Percentiles rank a stretch among this genome's conserved stretches.
phyloP scores from a whole-genome alignment of 2,113 vertebrate genomes.

The Kryptolebias marmoratus region DNA sequence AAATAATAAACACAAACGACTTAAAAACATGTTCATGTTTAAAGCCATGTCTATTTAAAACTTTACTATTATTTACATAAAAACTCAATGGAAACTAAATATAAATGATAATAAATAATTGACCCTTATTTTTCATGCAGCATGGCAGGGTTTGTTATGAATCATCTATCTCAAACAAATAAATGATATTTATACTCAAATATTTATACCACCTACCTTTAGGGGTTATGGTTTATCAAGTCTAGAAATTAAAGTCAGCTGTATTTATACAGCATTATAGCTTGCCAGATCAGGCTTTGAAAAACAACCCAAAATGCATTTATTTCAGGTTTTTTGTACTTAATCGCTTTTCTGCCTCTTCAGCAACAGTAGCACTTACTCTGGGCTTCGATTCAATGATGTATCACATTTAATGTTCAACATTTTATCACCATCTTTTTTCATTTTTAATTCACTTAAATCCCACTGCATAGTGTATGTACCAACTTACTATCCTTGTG shows the following conservation, averaged over 20 bases:
- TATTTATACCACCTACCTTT: slow-evolving; percentile 32
- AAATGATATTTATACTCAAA: slow-evolving; percentile 1
- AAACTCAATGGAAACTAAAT: slow-evolving; percentile 24
- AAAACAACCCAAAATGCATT: slow-evolving; percentile 24
- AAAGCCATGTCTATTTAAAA: too few species aligned
- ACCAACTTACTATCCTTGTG: not conserved
- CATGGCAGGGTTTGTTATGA: slow-evolving; percentile 13
- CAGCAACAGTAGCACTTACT: slow-evolving; percentile 30
- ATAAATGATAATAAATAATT: slow-evolving; percentile 9
- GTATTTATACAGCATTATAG: slow-evolving; percentile 22
- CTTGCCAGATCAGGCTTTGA: slow-evolving; percentile 8
- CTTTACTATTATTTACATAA: slow-evolving; percentile 28
- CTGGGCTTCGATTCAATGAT: slow-evolving; percentile 23
- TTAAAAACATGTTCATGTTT: too few species aligned
- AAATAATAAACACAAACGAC: too few species aligned
- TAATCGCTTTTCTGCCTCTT: slow-evolving; percentile 46
- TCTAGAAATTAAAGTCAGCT: slow-evolving; percentile 21
- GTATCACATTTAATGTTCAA: slow-evolving; percentile 15
- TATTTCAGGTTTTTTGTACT: slow-evolving; percentile 3
- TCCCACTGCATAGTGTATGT: not conserved
- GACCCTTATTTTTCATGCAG: slow-evolving; percentile 5
- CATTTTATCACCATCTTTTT: not conserved
- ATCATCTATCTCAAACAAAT: slow-evolving; percentile 16
- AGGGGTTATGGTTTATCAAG: slow-evolving; percentile 1
- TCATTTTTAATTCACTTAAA: slow-evolving; percentile 8